Evolutionary conservation across 2,888 invertebrate genomes (phyloP).

Genomic region (Apomyelois bistriatella): DNA sequence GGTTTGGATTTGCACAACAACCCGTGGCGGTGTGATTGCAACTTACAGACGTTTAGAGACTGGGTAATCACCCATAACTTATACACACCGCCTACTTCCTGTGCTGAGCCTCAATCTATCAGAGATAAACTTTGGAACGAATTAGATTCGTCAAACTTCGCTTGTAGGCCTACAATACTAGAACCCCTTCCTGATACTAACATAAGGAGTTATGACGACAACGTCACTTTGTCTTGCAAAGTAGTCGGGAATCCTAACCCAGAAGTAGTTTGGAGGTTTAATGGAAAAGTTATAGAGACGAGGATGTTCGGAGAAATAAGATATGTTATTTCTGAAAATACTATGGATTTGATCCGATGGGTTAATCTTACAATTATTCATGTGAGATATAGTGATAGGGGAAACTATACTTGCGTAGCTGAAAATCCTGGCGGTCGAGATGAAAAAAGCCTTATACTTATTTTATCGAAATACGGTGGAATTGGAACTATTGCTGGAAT

Average conservation of each 20-base stretch:
- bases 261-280: conserved; percentile 86
- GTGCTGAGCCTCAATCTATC: conserved; percentile 84
- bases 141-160: conserved; percentile 86
- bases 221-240: conserved; percentile 87
- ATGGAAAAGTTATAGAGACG: conserved; percentile 81
- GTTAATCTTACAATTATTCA: conserved; percentile 85
- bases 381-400: conserved; percentile 82
- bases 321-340: conserved; percentile 67
- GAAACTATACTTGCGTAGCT: conserved; percentile 89
- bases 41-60: conserved; percentile 87
- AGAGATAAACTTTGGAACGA: conserved; percentile 87
- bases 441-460: conserved; percentile 86
- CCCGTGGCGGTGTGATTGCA: conserved; percentile 94
- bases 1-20: conserved; percentile 89
- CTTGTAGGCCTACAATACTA: conserved; percentile 89
- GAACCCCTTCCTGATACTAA: conserved; percentile 81
- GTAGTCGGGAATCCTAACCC: conserved; percentile 89
- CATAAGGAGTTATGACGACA: conserved; percentile 83
- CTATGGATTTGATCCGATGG: conserved; percentile 77
- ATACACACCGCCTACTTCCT: conserved; percentile 87
- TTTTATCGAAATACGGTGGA: conserved; percentile 72
- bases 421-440: conserved; percentile 90
- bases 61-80: conserved; percentile 87
- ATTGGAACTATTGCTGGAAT: conserved; percentile 63
- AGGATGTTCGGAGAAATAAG: conserved; percentile 72